Percentiles rank a stretch among this genome's conserved stretches.
Evolutionary conservation across 2,797 vertebrate species (phyloP).

Genomic region (Kryptopterus vitreolus): DNA sequence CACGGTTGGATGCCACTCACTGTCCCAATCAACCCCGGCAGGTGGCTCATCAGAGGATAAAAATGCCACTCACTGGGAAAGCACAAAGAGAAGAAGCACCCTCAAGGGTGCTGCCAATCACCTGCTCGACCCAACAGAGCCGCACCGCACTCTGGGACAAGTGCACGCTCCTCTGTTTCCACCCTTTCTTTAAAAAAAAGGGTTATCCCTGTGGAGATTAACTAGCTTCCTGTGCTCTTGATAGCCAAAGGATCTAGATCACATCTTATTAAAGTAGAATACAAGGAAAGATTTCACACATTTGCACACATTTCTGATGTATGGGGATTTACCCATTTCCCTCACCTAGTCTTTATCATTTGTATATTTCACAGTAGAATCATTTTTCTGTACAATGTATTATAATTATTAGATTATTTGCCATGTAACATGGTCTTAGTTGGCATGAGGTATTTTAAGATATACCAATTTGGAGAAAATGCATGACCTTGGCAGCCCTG

Average conservation of each 20-base stretch:
- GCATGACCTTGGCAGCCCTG: neutral
- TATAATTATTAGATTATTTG: neutral
- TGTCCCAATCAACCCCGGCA: neutral
- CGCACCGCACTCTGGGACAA: conserved; percentile 1
- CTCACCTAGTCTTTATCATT: neutral
- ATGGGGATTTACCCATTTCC: neutral
- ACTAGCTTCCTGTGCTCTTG: neutral
- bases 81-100: neutral
- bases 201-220: neutral
- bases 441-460: neutral
- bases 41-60: conserved; percentile 33
- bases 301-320: neutral
- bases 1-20: conserved; percentile 12
- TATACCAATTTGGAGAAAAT: conserved; percentile 7
- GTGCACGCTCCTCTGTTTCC: neutral
- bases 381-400: neutral
- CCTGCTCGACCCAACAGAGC: conserved; percentile 13
- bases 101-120: conserved; percentile 35
- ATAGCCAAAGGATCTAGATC: neutral
- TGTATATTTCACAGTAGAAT: neutral
- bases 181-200: neutral
- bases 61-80: conserved; percentile 31
- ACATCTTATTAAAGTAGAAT: conserved; percentile 1
- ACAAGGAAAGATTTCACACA: neutral
- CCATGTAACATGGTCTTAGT: neutral